Evolutionary conservation across 2,113 vertebrate species (phyloP).

Genomic region (Phalacrocorax carbo): DNA sequence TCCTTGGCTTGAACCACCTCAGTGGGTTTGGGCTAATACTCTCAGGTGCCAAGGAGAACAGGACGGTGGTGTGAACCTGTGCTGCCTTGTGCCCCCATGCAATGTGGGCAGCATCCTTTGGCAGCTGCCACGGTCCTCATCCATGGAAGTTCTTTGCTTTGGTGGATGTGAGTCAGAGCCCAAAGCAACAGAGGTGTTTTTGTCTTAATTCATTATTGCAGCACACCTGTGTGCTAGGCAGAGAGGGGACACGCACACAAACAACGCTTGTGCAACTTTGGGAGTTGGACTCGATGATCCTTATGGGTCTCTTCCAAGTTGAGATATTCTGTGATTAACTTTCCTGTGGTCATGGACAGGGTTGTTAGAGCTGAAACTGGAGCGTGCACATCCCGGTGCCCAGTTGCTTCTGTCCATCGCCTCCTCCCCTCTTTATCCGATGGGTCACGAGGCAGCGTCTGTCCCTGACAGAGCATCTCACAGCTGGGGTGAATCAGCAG

Average conservation of each 20-base stretch:
- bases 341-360: neutral
- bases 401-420: neutral
- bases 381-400: accelerated
- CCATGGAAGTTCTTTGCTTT: neutral
- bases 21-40: neutral
- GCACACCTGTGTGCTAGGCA: neutral
- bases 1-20: neutral
- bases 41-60: neutral
- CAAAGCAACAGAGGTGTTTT: neutral
- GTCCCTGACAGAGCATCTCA: neutral
- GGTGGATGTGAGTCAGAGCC: neutral
- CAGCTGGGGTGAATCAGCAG: neutral
- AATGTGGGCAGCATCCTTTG: neutral
- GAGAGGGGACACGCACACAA: neutral
- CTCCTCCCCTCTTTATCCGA: neutral
- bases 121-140: neutral
- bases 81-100: neutral
- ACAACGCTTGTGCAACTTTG: neutral
- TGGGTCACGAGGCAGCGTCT: accelerated
- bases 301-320: neutral
- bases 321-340: neutral
- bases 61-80: neutral
- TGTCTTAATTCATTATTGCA: neutral
- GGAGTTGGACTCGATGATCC: neutral
- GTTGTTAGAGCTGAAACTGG: neutral